Base-by-base conservation (phyloP, 2,113 vertebrate genomes). In the Hydrochoerus hydrochaeris region DNA sequence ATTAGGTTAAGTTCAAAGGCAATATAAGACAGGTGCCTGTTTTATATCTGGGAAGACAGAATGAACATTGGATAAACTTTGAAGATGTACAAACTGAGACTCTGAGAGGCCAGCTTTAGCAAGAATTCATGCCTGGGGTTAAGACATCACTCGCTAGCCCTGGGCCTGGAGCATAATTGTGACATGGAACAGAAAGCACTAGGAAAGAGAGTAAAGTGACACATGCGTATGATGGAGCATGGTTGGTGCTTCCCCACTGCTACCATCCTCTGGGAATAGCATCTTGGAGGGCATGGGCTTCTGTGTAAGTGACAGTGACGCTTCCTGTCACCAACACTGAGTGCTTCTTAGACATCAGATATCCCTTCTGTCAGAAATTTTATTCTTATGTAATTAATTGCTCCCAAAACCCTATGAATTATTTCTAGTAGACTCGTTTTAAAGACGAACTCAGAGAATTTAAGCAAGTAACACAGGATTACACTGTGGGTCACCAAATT, bases 391-490 rank as follows among this genome's bases (percentile, higher is more conserved):
- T 69, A 92, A 90, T 88, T 69, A 92, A 90, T 88, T 46, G 11
- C 90, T 62, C 82, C 19, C 90, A 28, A 10, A 13, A 54, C 5
- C 10, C 44, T 80, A 44, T 75, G 26, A 87, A 88, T 82, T 90
- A 38, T 65, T 67, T 60, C 80, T 82, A 90, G 32, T 57, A 58
- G 32, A 69, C 11, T 10, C 41, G 95, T 75, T 92, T 94, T 80
- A 82, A 84, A 89, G 49, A 52, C 30, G 84, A 95, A 92, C 32
- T 28, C 14, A 73, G 58, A 73, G 35, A 89, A 89, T 16, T 65
- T 44, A 58, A 88, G 35, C 60, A 82, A 54, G 35, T 77, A 90
- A 62, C 32, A 35, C 22, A 80, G 57, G 57, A 86, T 30, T 4
- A 57, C 24, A 41, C 9, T 41, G 12, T 16, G 75, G 30, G 3